phyloP scores from a whole-genome alignment of 2,113 vertebrate genomes.

The Cololabis saira region DNA sequence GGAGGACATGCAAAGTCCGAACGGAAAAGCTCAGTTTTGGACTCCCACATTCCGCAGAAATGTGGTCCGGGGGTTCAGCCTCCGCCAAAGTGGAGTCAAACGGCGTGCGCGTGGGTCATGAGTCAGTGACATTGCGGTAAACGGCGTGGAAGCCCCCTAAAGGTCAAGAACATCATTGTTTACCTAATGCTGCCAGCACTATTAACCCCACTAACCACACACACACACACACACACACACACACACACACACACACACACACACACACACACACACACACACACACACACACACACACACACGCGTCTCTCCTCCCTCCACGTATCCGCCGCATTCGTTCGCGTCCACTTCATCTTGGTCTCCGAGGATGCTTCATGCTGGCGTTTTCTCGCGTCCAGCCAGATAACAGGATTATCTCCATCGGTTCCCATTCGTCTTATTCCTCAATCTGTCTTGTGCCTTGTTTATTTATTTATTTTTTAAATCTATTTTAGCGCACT shows the following conservation, averaged over 20 bases:
- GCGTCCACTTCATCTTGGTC: slow-evolving; percentile 67
- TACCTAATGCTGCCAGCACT: slow-evolving; percentile 47
- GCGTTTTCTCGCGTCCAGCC: slow-evolving; percentile 61
- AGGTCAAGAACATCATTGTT: slow-evolving; percentile 71
- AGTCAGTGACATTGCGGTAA: slow-evolving; percentile 75
- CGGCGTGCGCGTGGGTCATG: slow-evolving; percentile 42
- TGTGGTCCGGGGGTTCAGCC: slow-evolving; percentile 1
- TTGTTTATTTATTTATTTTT: slow-evolving; percentile 36
- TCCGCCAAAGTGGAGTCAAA: slow-evolving; percentile 39
- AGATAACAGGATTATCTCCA: slow-evolving; percentile 72
- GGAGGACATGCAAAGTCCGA: background rate
- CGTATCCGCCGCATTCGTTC: slow-evolving; percentile 69
- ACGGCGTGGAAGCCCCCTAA: slow-evolving; percentile 62
- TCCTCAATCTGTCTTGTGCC: slow-evolving; percentile 59
- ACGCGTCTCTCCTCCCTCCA: background rate
- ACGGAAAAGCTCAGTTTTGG: background rate
- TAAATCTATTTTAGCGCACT: slow-evolving; percentile 38
- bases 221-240: background rate
- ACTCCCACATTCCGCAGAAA: background rate
- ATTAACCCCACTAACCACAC: background rate
- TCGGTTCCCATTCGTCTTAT: slow-evolving; percentile 47
- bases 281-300: background rate
- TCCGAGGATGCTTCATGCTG: slow-evolving; percentile 62
- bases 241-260: too few relatives aligned
- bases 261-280: background rate